Evolutionary conservation across 2,888 invertebrate species (phyloP), one percentile per base, ranked within the genome.

Genomic region (Mongoloraphidia duomilia): DNA sequence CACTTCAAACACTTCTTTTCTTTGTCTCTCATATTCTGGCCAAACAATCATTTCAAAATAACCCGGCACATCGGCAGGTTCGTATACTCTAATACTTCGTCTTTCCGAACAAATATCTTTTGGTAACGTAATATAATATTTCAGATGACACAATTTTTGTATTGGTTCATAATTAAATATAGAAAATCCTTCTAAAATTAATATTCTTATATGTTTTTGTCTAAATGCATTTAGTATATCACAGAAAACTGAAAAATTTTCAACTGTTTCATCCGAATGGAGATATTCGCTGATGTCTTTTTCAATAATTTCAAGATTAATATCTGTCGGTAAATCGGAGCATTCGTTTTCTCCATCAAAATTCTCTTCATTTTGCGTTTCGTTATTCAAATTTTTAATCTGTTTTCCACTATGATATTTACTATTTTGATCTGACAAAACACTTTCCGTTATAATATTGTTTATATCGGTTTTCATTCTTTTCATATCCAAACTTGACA

Each of bases 31-130:
- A 63, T 92, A 87, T 60, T 82, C 80, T n/a, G 93, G 93, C 93
- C 94, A 95, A n/a, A 86, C 90, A 61, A 84, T 80, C 55, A 68
- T 68, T 41, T 93, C 89, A 69, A 93, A 93, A 71, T 94, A 95
- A 0, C 90, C 89, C 1, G 79, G 79, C 2, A 83, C 72, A 69
- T 95, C 93, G 1, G 93, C 85, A 14, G 94, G 94, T 47, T 83
- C 79, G 64, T 94, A 95, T n/a, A 71, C 65, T 36, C 87, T 69
- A 17, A 58, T 58, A 35, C 63, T 61, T 52, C 90, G 74, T 17
- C 91, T 72, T 34, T 71, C 57, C 56, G 67, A 68, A 59, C 89
- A 88, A 61, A 79, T 78, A 34, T 79, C 80, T 63, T 76, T 79
- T 46, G 75, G 74, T 59, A 89, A 65, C 40, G 80, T 77, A 51